These are phyloP conservation scores for Anoplius nigerrimus DNA, from an alignment of 2,888 invertebrate genomes.

Conservation along the genomic window DNA sequence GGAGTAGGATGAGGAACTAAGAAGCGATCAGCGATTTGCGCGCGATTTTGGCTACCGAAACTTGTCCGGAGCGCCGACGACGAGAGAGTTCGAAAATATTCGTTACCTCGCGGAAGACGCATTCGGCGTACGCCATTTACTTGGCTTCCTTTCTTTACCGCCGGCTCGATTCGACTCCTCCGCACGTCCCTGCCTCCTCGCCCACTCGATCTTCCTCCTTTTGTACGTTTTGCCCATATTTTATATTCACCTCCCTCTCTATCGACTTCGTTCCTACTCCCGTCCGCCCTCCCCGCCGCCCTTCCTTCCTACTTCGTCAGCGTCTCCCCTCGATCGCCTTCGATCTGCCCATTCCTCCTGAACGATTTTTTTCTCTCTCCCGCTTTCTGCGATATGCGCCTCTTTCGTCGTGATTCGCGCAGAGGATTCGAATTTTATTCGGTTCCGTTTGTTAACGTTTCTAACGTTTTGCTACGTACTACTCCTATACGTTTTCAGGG, in stretches of 20 bases:
- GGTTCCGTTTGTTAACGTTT: too few relatives aligned
- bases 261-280: slow-evolving; percentile 8
- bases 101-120: slow-evolving; percentile 62
- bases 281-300: background rate
- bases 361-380: background rate
- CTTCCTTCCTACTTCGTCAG: background rate
- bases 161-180: slow-evolving; percentile 44
- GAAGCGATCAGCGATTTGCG: background rate
- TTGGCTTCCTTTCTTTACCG: slow-evolving; percentile 51
- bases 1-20: background rate
- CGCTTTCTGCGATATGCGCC: background rate
- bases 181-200: slow-evolving; percentile 15
- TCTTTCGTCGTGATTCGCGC: background rate
- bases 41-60: slow-evolving; percentile 29
- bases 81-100: slow-evolving; percentile 58
- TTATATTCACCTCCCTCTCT: slow-evolving; percentile 3
- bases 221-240: slow-evolving; percentile 32
- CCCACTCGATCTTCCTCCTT: slow-evolving; percentile 32
- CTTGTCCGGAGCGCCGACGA: slow-evolving; percentile 42
- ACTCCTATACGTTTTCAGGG: too few relatives aligned
- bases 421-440: background rate
- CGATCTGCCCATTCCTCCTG: background rate
- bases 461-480: too few relatives aligned
- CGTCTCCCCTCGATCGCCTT: background rate
- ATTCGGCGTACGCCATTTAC: slow-evolving; percentile 58